Conservation (phyloP, 2,888 invertebrate species). For the Entomobrya proxima region DNA sequence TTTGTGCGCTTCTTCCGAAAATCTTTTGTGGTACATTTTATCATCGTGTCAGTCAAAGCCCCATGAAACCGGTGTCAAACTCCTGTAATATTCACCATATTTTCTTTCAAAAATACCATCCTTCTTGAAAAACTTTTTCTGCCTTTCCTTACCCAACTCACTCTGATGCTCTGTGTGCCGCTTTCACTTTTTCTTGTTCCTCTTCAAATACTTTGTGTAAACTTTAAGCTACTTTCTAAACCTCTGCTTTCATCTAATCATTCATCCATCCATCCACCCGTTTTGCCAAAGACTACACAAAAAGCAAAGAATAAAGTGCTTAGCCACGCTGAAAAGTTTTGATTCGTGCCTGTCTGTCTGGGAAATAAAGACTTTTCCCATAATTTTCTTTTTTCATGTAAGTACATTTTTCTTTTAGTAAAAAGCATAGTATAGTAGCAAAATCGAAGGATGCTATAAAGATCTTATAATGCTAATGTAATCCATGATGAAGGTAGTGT, state of each 20-base stretch:
- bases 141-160: not conserved
- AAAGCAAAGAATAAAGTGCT: conserved; percentile 25
- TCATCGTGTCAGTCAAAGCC: conserved; percentile 29
- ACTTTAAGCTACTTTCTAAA: conserved; percentile 52
- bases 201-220: not conserved
- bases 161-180: conserved; percentile 28
- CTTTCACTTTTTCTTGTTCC: not conserved
- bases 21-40: conserved; percentile 24
- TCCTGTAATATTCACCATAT: conserved; percentile 51
- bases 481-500: not conserved
- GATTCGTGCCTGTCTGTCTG: conserved; percentile 39
- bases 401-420: not conserved
- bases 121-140: conserved; percentile 18
- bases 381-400: conserved; percentile 13
- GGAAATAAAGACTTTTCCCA: not conserved
- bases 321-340: conserved; percentile 44
- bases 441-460: conserved; percentile 1
- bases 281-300: not conserved
- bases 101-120: conserved; percentile 11
- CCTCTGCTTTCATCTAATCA: conserved; percentile 6
- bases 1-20: not conserved
- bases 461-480: conserved; percentile 22
- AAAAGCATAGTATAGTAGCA: not conserved
- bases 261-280: not conserved
- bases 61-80: conserved; percentile 48